These are phyloP conservation scores for Drosophila conformis DNA, from an alignment of 2,888 invertebrate species.

Conservation along the genomic window DNA sequence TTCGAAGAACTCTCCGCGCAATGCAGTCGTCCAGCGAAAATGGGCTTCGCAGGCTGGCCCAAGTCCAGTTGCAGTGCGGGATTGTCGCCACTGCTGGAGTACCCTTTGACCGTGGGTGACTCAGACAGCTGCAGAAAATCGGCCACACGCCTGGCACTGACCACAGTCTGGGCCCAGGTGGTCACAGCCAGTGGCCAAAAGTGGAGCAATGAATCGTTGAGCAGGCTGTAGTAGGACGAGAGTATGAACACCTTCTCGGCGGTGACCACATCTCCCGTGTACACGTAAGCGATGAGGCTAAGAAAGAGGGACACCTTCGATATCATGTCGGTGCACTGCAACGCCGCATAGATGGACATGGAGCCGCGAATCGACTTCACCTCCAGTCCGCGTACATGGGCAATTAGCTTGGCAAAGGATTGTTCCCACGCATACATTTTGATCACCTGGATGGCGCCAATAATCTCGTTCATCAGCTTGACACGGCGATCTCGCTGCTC, in stretches of 20 bases:
- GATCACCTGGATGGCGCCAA: slow-evolving; percentile 93
- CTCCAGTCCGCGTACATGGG: slow-evolving; percentile 90
- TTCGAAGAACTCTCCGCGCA: slow-evolving; percentile 69
- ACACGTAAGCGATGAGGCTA: slow-evolving; percentile 89
- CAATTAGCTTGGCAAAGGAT: slow-evolving; percentile 90
- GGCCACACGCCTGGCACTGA: slow-evolving; percentile 90
- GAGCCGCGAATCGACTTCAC: slow-evolving; percentile 86
- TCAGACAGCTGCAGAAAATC: slow-evolving; percentile 86
- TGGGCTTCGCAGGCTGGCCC: slow-evolving; percentile 65
- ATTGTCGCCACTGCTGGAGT: slow-evolving; percentile 63
- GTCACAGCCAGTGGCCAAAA: slow-evolving; percentile 92
- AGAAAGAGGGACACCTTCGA: slow-evolving; percentile 92
- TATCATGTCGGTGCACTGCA: slow-evolving; percentile 87
- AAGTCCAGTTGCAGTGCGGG: slow-evolving; percentile 60
- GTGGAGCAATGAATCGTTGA: slow-evolving; percentile 91
- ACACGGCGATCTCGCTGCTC: slow-evolving; percentile 91
- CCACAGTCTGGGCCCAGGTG: slow-evolving; percentile 90
- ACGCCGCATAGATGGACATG: slow-evolving; percentile 79
- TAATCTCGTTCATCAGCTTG: slow-evolving; percentile 94
- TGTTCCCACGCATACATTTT: slow-evolving; percentile 96
- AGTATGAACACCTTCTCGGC: slow-evolving; percentile 92
- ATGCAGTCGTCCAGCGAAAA: slow-evolving; percentile 60
- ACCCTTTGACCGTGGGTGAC: slow-evolving; percentile 47
- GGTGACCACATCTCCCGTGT: slow-evolving; percentile 88
- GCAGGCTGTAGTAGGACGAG: slow-evolving; percentile 92